Percentiles rank a stretch among this genome's conserved stretches.
These are phyloP conservation scores for Irena cyanogastra DNA, from an alignment of 2,113 vertebrate genomes.

Conservation along the genomic window DNA sequence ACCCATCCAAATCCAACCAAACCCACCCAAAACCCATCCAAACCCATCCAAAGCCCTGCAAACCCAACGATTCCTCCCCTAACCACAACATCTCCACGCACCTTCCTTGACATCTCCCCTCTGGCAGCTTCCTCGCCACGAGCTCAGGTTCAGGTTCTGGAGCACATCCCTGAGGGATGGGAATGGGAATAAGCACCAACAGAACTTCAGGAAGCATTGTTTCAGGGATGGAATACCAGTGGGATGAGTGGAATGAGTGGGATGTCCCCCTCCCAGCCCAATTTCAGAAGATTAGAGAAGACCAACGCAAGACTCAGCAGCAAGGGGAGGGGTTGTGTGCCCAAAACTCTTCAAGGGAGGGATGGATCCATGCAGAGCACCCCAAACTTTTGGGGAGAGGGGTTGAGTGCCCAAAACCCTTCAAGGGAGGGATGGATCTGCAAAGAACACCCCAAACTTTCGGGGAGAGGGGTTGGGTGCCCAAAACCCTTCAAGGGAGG, in stretches of 20 bases:
- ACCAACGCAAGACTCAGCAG: neutral
- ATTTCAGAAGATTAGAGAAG: rapidly evolving
- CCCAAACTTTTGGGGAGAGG: neutral
- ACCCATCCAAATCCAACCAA: rapidly evolving
- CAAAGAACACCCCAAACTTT: too few relatives aligned
- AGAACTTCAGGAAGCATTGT: rapidly evolving
- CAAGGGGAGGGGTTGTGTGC: neutral
- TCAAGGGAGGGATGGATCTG: rapidly evolving
- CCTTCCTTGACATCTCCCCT: neutral
- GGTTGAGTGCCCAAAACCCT: neutral
- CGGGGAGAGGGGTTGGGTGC: rapidly evolving
- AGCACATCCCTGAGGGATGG: neutral
- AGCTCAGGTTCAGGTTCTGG: conserved; percentile 10
- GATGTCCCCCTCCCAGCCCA: neutral
- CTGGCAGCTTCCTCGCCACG: neutral
- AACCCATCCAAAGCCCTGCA: rapidly evolving
- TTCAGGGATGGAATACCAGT: rapidly evolving
- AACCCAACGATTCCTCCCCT: neutral
- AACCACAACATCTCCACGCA: rapidly evolving
- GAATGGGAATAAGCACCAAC: neutral
- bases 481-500: neutral
- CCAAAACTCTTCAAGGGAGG: neutral
- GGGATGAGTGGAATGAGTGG: rapidly evolving
- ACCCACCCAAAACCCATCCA: rapidly evolving
- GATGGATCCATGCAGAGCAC: rapidly evolving